phyloP scores from a whole-genome alignment of 2,888 invertebrate genomes.

The Dolomedes plantarius region DNA sequence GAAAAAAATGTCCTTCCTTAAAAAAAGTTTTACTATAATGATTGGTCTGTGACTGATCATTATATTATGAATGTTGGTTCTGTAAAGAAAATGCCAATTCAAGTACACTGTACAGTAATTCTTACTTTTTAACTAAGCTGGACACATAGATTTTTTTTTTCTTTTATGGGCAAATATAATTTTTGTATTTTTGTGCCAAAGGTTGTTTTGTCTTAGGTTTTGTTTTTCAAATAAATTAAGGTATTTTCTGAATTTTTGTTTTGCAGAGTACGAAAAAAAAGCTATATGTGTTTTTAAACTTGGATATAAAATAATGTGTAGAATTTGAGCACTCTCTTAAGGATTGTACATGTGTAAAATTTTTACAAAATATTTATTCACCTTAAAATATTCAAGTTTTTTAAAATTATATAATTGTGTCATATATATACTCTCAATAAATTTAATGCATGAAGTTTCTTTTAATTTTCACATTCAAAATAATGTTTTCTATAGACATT shows the following conservation, averaged over 20 bases:
- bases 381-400: background rate
- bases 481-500: slow-evolving; percentile 7
- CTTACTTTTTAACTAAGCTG: background rate
- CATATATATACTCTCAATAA: too few species aligned
- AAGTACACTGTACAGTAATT: slow-evolving; percentile 1
- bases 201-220: slow-evolving; percentile 2
- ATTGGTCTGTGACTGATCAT: background rate
- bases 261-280: background rate
- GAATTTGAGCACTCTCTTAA: background rate
- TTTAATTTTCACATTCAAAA: background rate
- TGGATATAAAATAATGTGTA: background rate
- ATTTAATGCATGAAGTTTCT: background rate
- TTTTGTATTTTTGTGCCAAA: slow-evolving; percentile 13
- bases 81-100: background rate
- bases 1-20: background rate
- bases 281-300: background rate
- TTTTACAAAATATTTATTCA: background rate
- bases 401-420: background rate
- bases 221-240: background rate
- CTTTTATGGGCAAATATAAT: background rate
- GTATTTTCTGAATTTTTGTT: background rate
- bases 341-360: background rate
- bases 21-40: slow-evolving; percentile 5
- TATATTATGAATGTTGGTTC: background rate
- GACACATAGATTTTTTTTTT: background rate